Percentiles rank a stretch among this genome's conserved stretches.
These are phyloP conservation scores for Bradysia coprophila DNA, from an alignment of 1,140 invertebrate species.

Conservation along the genomic window DNA sequence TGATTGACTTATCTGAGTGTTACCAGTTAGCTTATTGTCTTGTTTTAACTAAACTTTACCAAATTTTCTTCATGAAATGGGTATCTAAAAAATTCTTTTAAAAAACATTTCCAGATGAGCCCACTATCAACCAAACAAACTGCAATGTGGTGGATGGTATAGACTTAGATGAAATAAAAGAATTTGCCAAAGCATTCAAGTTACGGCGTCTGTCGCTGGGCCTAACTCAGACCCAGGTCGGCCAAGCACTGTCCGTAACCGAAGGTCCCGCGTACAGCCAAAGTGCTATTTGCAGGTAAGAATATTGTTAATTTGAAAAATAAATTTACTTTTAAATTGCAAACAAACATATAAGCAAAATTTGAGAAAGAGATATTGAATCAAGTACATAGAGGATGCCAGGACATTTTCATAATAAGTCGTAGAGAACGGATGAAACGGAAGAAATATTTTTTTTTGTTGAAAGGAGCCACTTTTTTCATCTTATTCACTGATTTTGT, in stretches of 20 bases:
- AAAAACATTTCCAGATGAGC: conserved; percentile 62
- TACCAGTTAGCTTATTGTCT: too few relatives aligned
- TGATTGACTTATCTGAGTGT: too few relatives aligned
- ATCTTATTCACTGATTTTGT: too few relatives aligned
- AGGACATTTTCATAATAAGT: conserved; percentile 12
- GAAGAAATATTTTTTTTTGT: background rate
- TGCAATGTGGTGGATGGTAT: conserved; percentile 92
- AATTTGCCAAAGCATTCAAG: conserved; percentile 96
- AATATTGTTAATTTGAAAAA: conserved; percentile 4
- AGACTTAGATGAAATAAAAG: conserved; percentile 93
- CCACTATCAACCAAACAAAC: conserved; percentile 80
- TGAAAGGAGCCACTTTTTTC: too few relatives aligned
- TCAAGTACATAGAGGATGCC: background rate
- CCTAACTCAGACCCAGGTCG: conserved; percentile 90
- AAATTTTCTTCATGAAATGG: too few relatives aligned
- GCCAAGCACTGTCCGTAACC: conserved; percentile 83
- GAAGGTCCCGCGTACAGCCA: conserved; percentile 96
- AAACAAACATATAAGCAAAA: background rate
- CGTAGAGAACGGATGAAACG: too few relatives aligned
- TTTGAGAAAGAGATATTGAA: background rate
- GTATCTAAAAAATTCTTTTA: too few relatives aligned
- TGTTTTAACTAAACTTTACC: too few relatives aligned
- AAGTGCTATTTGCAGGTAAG: conserved; percentile 94
- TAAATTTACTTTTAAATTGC: conserved; percentile 6
- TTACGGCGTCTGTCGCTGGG: conserved; percentile 79